A percentile compares a stretch with the other conserved stretches of the same genome.
phyloP scores from a whole-genome alignment of 2,888 invertebrate genomes.

The Pachliopta kotzebuea region DNA sequence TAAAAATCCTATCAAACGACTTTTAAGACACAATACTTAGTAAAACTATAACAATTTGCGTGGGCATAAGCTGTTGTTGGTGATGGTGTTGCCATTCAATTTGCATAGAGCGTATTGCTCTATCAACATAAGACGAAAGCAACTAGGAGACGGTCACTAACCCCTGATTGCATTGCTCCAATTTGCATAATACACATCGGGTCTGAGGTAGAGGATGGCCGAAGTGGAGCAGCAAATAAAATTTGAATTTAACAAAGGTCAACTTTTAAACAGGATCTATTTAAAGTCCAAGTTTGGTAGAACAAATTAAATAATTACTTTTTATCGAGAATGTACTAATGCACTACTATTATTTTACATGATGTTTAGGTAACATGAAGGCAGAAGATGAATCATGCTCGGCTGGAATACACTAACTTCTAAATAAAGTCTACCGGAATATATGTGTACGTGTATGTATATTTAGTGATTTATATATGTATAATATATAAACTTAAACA shows the following conservation, averaged over 20 bases:
- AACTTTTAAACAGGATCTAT: background rate
- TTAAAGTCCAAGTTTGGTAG: too few relatives aligned
- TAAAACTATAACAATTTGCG: background rate
- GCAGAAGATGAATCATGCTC: too few relatives aligned
- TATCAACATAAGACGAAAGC: slow-evolving; percentile 20
- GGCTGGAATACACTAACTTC: too few relatives aligned
- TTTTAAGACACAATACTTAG: background rate
- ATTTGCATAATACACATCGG: slow-evolving; percentile 17
- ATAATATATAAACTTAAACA: too few relatives aligned
- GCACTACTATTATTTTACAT: too few relatives aligned
- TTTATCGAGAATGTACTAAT: too few relatives aligned
- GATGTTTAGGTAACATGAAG: too few relatives aligned
- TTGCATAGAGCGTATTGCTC: slow-evolving; percentile 18
- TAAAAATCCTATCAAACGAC: too few relatives aligned
- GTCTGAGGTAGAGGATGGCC: background rate
- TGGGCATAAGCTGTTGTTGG: background rate
- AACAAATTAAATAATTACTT: too few relatives aligned
- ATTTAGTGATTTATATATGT: too few relatives aligned
- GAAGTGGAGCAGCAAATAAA: background rate
- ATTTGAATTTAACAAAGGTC: background rate
- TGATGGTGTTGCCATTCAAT: slow-evolving; percentile 2
- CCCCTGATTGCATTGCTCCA: slow-evolving; percentile 19
- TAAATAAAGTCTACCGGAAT: too few relatives aligned
- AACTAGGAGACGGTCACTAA: slow-evolving; percentile 21
- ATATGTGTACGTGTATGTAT: too few relatives aligned